Conservation (phyloP, 2,888 invertebrate species). For the Acronicta psi region DNA sequence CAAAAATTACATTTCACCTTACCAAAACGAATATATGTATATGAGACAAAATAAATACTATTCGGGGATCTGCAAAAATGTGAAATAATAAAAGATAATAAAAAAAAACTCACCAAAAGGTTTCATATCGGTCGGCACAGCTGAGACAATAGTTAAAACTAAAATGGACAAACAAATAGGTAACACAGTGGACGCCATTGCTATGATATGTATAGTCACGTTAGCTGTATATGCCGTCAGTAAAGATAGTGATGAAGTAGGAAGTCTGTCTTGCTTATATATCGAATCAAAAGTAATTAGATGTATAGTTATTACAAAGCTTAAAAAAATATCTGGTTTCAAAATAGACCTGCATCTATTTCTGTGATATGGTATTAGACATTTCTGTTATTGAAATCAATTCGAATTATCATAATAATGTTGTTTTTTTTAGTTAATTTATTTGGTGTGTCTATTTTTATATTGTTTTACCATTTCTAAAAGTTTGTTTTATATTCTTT, state of each 20-base stretch:
- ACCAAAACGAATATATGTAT: too few relatives aligned
- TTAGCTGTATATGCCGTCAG: neutral
- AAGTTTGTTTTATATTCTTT: too few relatives aligned
- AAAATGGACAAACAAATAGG: conserved; percentile 17
- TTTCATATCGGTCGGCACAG: conserved; percentile 19
- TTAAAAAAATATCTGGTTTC: neutral
- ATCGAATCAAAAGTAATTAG: neutral
- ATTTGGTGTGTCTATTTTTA: too few relatives aligned
- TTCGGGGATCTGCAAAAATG: neutral
- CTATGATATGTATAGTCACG: neutral
- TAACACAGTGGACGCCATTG: conserved; percentile 25
- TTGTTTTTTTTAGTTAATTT: too few relatives aligned
- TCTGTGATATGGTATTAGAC: too few relatives aligned
- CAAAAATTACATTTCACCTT: too few relatives aligned
- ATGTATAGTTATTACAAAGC: too few relatives aligned
- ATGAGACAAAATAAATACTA: too few relatives aligned
- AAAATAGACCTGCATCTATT: too few relatives aligned
- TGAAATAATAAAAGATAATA: neutral
- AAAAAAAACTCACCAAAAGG: conserved; percentile 22
- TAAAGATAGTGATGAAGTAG: conserved; percentile 1
- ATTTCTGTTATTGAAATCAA: too few relatives aligned
- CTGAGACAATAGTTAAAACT: conserved; percentile 20
- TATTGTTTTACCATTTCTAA: too few relatives aligned
- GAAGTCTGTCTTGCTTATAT: conserved; percentile 14
- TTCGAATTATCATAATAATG: too few relatives aligned